Evolutionary conservation across 2,113 vertebrate species (phyloP), one percentile per base, ranked within the genome.

Genomic region (Tamias sibiricus): DNA sequence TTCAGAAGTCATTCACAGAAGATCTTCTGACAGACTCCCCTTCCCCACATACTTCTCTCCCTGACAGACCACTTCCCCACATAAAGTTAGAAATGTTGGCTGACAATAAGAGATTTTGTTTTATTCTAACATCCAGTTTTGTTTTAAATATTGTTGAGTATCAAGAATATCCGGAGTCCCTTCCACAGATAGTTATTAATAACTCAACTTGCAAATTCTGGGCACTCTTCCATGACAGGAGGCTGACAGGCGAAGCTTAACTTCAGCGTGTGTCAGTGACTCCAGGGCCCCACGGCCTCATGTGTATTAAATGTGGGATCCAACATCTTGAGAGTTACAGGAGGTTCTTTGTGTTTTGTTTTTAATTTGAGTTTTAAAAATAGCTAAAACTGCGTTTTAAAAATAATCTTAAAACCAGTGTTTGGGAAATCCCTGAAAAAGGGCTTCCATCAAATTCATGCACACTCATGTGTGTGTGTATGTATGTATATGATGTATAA

Each of bases 291-390:
- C 4, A 28, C 30, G 80, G 80, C 49, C n/a, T 44, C 4, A 28
- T 24, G 42, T 54, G 7, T 35, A 47, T 89, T 83, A 62, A 30
- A 64, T 79, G 81, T 62, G 40, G 16, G 49, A 66, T 71, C 40
- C 14, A 69, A 72, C 64, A 87, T 84, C 84, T 52, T 87, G 57
- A 94, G 62, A 32, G 44, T 37, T 71, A 59, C 2, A 90, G 59
- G 30, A 16, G 52, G 7, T 59, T 59, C 1, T 16, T 30, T 81
- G 7, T 6, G 1, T 8, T 47, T 62, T 66, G 64, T 42, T 89
- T 74, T 37, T 89, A 91, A 92, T 95, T 77, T 44, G 10, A 85
- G 40, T 80, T 87, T 93, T 87, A 81, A 76, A 95, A 95, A 97
- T 81, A 94, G 80, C 84, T 44, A 49, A 87, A 81, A 59, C 54